Base-by-base conservation (phyloP, 2,888 invertebrate species). In the Trachelus tabidus region DNA sequence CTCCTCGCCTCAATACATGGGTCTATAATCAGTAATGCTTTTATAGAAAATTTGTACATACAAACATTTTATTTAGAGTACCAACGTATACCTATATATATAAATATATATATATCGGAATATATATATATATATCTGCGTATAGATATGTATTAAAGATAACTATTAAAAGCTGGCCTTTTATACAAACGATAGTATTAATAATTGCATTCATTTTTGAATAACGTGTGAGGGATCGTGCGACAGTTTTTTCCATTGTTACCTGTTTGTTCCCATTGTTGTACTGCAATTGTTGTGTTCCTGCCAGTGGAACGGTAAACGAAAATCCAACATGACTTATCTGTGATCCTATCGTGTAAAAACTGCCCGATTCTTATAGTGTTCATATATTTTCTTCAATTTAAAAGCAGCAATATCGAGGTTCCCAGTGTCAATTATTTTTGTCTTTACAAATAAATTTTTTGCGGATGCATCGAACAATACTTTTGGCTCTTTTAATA, bases 1-100 rank as follows among this genome's bases (percentile, higher is more conserved):
- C 79, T 90, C 90, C 77, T 91, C 91, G 79, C 90, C 91, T 80
- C 91, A 91, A 83, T 91, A 91, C 81, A 91, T 90, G 88, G 91
- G 91, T 84, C 87, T 91, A 86, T 91, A 89, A 90, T 85, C 82
- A 82, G 84, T 83, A 74, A 81, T 75, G 80, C 79, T 84, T 80
- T 83, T 82, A 83, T 77, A 79, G 80, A 81, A 81, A 86, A 87
- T 85, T 86, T 87, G 87, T 87, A 87, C 79, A 87, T 87, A 87
- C 69, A 80, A 37, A 56, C 37, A 73, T 82, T 85, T 81, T 83
- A 85, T 86, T 83, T 83, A 83, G 81, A 83, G 73, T 78, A 80
- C 79, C 76, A 79, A 79, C 73, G 15, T 71, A 78, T 81, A 76
- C 77, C 77, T 81, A 81, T 80, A 78, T 77, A 76, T 83, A 79